Evolutionary conservation across 2,797 vertebrate species (phyloP), one percentile per base, ranked within the genome.

Genomic region (Falco columbarius): DNA sequence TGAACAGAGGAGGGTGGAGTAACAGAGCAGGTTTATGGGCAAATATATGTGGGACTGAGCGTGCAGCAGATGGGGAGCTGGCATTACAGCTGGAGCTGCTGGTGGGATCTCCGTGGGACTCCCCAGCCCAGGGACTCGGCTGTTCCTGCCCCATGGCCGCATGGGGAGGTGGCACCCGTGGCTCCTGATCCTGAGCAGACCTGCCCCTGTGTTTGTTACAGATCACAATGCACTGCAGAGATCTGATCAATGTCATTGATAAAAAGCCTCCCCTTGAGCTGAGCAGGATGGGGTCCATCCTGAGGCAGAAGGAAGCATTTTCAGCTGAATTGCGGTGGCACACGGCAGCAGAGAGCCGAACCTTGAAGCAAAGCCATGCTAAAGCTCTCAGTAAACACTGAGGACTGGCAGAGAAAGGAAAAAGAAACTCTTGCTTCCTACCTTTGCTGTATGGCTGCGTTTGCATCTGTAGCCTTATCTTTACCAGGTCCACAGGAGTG

Each of bases 391-490:
- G 9, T 9, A 9, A 3, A 3, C 23, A 30, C 46, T 5, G 3
- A 49, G 38, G 15, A 24, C 23, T 2, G 19, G 10, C 54, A 51
- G 73, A 40, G 34, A 71, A 26, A 38, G 51, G 4, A 10, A 36
- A 16, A 47, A 23, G 3, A 11, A 81, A 34, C n/a, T 19, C 32
- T 3, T 18, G 15, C 46, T 47, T 73, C 97, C 95, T 98, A 99
- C 99, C 99, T 98, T 98, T 75, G 5, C 76, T 74, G 63, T 98
- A 95, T 0, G 97, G 90, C 96, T 99, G 98, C 0, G 98, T 99
- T 97, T 99, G 99, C 99, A 99, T 99, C 95, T 99, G 99, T 7
- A 99, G 98, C 82, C 99, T 96, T 97, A 99, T 99, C 98, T 99
- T 99, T 58, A 99, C 98, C 94, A 99, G 98, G 54, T 99, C 99